These are phyloP conservation scores for Tetramorium parvispinum DNA, from an alignment of 1,140 invertebrate genomes.

Conservation along the genomic window DNA sequence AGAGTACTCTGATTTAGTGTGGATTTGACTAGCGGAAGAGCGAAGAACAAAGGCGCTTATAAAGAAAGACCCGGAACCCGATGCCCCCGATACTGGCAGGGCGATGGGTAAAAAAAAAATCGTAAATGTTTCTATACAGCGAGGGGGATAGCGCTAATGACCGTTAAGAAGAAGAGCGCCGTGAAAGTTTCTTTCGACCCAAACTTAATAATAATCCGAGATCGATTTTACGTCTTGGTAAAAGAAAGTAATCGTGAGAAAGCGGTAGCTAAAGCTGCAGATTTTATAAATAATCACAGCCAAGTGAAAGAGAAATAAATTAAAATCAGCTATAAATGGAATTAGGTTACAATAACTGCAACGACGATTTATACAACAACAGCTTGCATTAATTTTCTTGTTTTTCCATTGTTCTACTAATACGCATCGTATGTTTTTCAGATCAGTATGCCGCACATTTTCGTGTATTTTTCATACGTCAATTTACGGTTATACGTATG, in stretches of 20 bases:
- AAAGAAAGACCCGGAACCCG: constrained; percentile 4
- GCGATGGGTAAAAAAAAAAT: constrained; percentile 7
- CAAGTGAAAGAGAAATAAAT: neutral
- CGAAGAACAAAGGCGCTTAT: constrained; percentile 36
- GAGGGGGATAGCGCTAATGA: neutral
- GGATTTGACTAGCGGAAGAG: constrained; percentile 24
- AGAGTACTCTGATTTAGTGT: constrained; percentile 44
- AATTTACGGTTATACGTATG: constrained; percentile 22
- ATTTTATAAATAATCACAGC: constrained; percentile 27
- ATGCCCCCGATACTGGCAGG: neutral
- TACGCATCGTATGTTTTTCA: neutral
- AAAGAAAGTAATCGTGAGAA: neutral
- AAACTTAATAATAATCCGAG: neutral
- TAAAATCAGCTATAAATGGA: neutral
- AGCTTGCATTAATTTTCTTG: neutral
- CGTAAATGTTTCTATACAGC: constrained; percentile 40
- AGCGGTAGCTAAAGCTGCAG: constrained; percentile 15
- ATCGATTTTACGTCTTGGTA: neutral
- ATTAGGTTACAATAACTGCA: neutral
- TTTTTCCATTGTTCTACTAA: constrained; percentile 29
- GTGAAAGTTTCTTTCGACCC: neutral
- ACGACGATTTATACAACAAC: neutral
- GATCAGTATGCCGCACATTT: neutral
- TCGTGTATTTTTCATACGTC: constrained; percentile 11
- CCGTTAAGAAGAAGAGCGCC: neutral